Conservation (phyloP, 1,140 invertebrate species). For the Drosophila kikkawai region DNA sequence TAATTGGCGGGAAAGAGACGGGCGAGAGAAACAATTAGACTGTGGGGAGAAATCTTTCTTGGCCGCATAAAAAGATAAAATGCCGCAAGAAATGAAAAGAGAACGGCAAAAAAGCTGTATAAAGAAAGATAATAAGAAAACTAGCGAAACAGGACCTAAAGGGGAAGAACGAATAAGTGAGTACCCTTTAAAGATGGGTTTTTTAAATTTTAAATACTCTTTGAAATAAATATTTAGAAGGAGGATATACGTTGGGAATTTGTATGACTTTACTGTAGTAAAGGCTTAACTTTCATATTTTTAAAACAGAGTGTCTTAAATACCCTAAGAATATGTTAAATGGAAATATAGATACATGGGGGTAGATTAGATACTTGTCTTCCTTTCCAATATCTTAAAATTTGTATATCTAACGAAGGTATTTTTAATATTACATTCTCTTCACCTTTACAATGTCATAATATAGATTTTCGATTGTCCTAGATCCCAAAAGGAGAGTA, state of each 20-base stretch:
- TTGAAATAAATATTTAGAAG: not conserved
- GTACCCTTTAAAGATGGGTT: not conserved
- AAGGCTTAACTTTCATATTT: too few relatives aligned
- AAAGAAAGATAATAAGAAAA: slow-evolving; percentile 28
- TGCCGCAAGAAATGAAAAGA: slow-evolving; percentile 49
- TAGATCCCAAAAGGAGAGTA: not conserved
- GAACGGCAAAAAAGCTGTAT: slow-evolving; percentile 12
- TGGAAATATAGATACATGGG: too few relatives aligned
- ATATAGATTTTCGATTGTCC: too few relatives aligned
- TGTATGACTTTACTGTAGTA: not conserved
- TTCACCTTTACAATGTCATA: too few relatives aligned
- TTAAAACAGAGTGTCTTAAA: too few relatives aligned
- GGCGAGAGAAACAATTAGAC: slow-evolving; percentile 69
- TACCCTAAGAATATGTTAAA: too few relatives aligned
- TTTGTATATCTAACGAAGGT: too few relatives aligned
- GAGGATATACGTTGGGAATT: not conserved
- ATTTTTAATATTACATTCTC: too few relatives aligned
- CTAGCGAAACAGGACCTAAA: slow-evolving; percentile 13
- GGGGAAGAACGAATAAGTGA: not conserved
- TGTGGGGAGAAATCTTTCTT: slow-evolving; percentile 66
- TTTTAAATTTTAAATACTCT: not conserved
- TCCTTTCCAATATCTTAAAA: too few relatives aligned
- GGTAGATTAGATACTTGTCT: too few relatives aligned
- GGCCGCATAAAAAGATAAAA: slow-evolving; percentile 46
- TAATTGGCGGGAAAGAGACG: slow-evolving; percentile 17